A percentile compares a stretch with the other conserved stretches of the same genome.
Conservation (phyloP, 2,888 invertebrate genomes). For the Tipula lateralis region DNA sequence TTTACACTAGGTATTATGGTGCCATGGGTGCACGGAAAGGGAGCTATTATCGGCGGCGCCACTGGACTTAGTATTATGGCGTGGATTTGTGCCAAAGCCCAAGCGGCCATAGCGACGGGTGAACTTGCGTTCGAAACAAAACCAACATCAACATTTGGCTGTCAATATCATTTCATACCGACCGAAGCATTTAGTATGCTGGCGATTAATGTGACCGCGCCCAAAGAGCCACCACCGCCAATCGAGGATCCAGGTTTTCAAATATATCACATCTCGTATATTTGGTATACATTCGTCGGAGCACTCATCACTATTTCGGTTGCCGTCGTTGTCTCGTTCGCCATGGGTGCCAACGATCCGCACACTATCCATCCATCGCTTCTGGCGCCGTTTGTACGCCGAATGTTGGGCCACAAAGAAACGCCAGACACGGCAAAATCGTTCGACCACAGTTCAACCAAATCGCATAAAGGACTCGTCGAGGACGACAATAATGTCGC, state of each 20-base stretch:
- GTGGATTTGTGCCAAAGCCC: constrained; percentile 55
- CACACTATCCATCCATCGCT: constrained; percentile 56
- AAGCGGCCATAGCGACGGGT: constrained; percentile 53
- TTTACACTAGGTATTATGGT: constrained; percentile 64
- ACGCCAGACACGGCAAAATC: not conserved
- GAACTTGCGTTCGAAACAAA: constrained; percentile 51
- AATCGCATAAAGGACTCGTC: not conserved
- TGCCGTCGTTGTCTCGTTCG: constrained; percentile 52
- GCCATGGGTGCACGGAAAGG: constrained; percentile 61
- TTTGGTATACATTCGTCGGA: constrained; percentile 69
- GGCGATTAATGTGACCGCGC: constrained; percentile 40
- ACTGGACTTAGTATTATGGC: constrained; percentile 52
- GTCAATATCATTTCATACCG: constrained; percentile 52
- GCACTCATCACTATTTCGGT: constrained; percentile 54
- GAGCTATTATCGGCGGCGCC: constrained; percentile 54
- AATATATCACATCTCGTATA: constrained; percentile 68
- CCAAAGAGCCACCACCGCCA: constrained; percentile 3
- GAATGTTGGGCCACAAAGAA: constrained; percentile 37
- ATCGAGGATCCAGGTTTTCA: constrained; percentile 39
- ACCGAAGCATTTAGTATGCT: constrained; percentile 42
- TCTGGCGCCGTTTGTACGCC: constrained; percentile 66
- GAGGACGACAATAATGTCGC: not conserved
- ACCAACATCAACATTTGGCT: constrained; percentile 52
- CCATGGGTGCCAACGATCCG: constrained; percentile 53
- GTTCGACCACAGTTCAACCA: not conserved